Evolutionary conservation across 2,797 vertebrate genomes (phyloP), one percentile per base, ranked within the genome.

Genomic region (Lateolabrax maculatus): DNA sequence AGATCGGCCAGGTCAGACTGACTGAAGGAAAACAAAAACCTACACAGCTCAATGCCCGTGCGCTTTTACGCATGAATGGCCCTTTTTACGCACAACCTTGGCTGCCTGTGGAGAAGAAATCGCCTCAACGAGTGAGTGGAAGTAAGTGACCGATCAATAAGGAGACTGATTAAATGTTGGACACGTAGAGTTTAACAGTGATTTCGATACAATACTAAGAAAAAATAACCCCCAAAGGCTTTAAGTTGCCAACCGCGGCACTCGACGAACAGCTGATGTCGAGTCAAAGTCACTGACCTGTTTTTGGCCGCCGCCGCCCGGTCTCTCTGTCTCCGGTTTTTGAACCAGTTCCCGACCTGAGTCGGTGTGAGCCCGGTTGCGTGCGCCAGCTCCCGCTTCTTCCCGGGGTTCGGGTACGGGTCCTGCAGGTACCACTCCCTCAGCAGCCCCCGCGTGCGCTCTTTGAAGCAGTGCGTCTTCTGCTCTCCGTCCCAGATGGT

Each of bases 401-500:
- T 99, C 90, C 97, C 97, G 68, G 98, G 98, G 92, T 99, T 99
- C 57, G 98, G 98, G 87, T 99, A 99, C 48, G 98, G 98, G 93
- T 99, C 98, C 96, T 98, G 98, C 85, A 99, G 96, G 96, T 99
- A 99, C 97, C 98, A 99, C 94, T 99, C 98, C 93, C 98, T 94
- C 78, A 99, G 95, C 92, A 99, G 96, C 76, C 97, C 98, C 88
- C 98, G 96, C 34, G 98, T 99, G 92, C 98, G 96, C 96, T 99
- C 98, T 89, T 99, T 99, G 93, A 99, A 99, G 95, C 98, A 99
- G 92, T 99, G 98, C 71, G 98, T 99, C 96, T 99, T 99, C 95
- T 98, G 98, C 88, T 99, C 98, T 29, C 98, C 98, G 90, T 99
- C 98, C 98, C 98, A 99, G 94, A 99, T 99, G 91, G 98, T 99